Evolutionary conservation across 2,113 vertebrate genomes (phyloP).

Genomic region (Chloroceryle aenea): DNA sequence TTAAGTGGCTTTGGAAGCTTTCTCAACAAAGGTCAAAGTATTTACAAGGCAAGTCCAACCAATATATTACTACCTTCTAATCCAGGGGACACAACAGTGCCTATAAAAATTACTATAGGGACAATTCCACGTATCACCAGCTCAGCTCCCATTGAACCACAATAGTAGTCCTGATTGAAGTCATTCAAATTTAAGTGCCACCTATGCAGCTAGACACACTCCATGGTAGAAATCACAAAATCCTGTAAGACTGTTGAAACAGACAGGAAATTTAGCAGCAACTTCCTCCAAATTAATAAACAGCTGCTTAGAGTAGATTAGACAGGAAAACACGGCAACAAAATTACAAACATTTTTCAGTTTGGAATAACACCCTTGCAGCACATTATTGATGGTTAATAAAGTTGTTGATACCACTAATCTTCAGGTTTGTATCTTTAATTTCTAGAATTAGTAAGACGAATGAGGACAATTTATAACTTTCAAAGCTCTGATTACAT

Average conservation of each 20-base stretch:
- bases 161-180: neutral
- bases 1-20: neutral
- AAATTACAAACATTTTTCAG: neutral
- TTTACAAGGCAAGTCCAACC: neutral
- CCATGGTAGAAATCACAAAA: neutral
- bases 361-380: neutral
- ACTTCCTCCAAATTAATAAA: conserved; percentile 16
- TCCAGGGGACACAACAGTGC: neutral
- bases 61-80: neutral
- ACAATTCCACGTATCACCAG: neutral
- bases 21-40: neutral
- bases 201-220: neutral
- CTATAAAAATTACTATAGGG: neutral
- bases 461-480: neutral
- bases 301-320: neutral
- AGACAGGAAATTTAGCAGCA: neutral
- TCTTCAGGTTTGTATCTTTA: neutral
- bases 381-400: neutral
- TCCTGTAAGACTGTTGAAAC: neutral
- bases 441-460: neutral
- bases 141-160: neutral
- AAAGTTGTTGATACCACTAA: neutral
- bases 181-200: neutral
- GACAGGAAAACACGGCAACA: neutral
- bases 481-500: neutral